Conservation (phyloP, 92 coral and sea anemone species). For the Heliopora coerulea region DNA sequence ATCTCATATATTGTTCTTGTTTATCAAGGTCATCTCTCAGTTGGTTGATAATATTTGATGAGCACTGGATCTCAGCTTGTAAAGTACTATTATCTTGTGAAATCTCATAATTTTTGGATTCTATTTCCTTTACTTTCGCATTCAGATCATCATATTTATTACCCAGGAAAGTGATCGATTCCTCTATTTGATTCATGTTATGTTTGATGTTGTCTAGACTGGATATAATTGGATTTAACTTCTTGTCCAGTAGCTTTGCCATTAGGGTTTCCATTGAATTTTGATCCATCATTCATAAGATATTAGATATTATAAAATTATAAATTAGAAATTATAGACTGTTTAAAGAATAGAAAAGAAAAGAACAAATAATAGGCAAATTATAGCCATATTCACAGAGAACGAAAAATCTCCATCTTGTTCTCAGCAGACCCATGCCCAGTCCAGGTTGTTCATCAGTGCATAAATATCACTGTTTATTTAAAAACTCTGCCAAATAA, state of each 20-base stretch:
- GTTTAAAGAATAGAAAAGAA: too few species aligned
- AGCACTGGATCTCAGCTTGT: not conserved
- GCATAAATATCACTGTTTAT: too few species aligned
- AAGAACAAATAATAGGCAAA: too few species aligned
- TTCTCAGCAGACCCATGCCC: too few species aligned
- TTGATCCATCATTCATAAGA: too few species aligned
- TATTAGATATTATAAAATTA: too few species aligned
- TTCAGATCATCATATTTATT: conserved; percentile 1
- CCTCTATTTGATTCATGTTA: not conserved
- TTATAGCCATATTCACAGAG: too few species aligned
- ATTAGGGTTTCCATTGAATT: not conserved
- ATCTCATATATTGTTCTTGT: conserved; percentile 4
- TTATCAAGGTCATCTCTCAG: not conserved
- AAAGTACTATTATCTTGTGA: not conserved
- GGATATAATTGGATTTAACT: not conserved
- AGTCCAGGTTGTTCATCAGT: too few species aligned
- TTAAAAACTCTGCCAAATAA: too few species aligned
- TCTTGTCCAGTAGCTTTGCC: conserved; percentile 6
- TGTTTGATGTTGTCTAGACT: not conserved
- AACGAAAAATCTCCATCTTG: too few species aligned
- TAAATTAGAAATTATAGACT: too few species aligned
- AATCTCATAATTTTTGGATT: not conserved
- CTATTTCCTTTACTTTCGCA: not conserved
- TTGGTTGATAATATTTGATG: not conserved
- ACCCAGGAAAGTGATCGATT: conserved; percentile 3